Base-by-base conservation (phyloP, 1,140 invertebrate genomes). In the Apis dorsata region DNA sequence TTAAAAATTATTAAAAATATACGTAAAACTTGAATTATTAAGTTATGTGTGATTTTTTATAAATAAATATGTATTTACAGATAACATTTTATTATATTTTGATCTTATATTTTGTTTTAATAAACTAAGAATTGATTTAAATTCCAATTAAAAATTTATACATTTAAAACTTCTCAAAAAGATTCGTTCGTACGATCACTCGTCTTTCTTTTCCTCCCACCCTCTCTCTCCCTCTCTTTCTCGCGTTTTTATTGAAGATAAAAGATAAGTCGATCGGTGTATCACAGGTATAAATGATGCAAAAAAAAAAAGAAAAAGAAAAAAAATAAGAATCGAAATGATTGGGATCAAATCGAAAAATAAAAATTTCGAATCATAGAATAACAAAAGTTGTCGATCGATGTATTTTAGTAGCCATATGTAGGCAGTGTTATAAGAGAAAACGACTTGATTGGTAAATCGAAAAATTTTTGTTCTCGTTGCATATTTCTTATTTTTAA, bases 221-320 rank as follows among this genome's bases (percentile, higher is more conserved):
- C 60, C 74, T 69, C 73, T 81, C 72, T 81, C 73, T 60, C 63
- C 12, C 80, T 53, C 53, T 66, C 28, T 79, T 53, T 34, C 57
- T 73, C 62, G 28, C 24, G 60, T 81, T 74, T 65, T 53, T 60
- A n/a, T 60, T 69, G 65, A 81, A 85, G 74, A 82, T 72, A 83
- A 79, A 74, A 82, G 66, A 80, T 66, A 68, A 84, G 80, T 89
- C 80, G 83, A 88, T 90, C 85, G 83, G 81, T 89, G 90, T 91
- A 91, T 91, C 90, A 91, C 90, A 91, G 90, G 90, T 91, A 91
- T 80, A 89, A 90, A 90, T 76, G 84, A 90, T 89, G 81, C 74
- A 81, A 76, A 75, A 80, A 76, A 74, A 80, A 81, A 19, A 49
- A 19, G 21, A 57, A 19, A 2, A 2, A 55, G 19, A 44, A 70